phyloP scores from a whole-genome alignment of 2,113 vertebrate species.

The Dipodomys spectabilis region DNA sequence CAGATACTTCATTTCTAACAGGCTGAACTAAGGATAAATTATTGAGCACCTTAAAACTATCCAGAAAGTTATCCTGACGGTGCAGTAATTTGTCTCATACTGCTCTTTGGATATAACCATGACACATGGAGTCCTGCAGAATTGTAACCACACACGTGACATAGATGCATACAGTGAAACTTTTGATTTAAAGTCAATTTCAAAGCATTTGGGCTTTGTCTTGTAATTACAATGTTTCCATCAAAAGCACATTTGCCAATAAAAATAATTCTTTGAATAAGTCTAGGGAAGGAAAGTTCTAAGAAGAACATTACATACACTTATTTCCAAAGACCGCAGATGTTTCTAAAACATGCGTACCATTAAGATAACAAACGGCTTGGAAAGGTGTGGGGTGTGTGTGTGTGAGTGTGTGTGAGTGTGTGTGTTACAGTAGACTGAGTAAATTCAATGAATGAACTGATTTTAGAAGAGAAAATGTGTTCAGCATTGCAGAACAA shows the following conservation, averaged over 20 bases:
- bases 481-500: no score
- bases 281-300: neutral
- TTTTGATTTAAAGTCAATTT: neutral
- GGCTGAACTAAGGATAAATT: neutral
- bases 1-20: conserved; percentile 6
- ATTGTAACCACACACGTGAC: neutral
- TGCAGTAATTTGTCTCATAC: neutral
- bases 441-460: no score
- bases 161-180: neutral
- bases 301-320: neutral
- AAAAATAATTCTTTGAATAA: neutral
- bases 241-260: conserved; percentile 33
- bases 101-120: neutral
- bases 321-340: neutral
- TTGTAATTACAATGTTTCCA: neutral
- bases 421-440: neutral
- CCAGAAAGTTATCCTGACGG: neutral
- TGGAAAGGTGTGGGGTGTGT: neutral
- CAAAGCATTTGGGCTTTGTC: neutral
- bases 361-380: neutral
- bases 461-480: no score
- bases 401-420: no score
- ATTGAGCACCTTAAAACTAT: neutral
- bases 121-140: neutral
- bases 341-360: neutral